phyloP scores from a whole-genome alignment of 2,113 vertebrate species.

The Cranoglanis bouderius region DNA sequence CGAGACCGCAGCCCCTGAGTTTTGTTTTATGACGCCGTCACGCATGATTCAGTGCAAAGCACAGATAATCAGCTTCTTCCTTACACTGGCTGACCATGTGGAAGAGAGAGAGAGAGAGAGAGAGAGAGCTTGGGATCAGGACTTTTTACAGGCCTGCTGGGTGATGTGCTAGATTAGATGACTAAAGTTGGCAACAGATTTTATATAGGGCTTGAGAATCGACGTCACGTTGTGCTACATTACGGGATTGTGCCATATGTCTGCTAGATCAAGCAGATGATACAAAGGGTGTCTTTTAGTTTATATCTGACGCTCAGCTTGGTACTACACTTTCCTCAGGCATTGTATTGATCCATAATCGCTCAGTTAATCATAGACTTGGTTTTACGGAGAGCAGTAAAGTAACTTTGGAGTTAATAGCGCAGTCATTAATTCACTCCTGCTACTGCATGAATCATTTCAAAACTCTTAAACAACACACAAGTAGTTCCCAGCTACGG shows the following conservation, averaged over 20 bases:
- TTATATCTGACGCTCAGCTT: not conserved
- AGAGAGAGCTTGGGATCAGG: not conserved
- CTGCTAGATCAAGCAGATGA: not conserved
- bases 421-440: not conserved
- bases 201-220: not conserved
- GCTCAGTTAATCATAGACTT: not conserved
- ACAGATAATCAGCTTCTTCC: slow-evolving; percentile 11
- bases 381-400: not conserved
- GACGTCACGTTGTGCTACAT: not conserved
- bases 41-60: not conserved
- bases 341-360: not conserved
- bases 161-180: slow-evolving; percentile 20
- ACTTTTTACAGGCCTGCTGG: slow-evolving; percentile 13
- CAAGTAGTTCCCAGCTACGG: not conserved
- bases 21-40: slow-evolving; percentile 13
- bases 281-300: not conserved
- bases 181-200: slow-evolving; percentile 20
- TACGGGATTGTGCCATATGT: not conserved
- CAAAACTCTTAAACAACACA: not conserved
- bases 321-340: not conserved
- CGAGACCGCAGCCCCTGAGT: not conserved
- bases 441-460: not conserved
- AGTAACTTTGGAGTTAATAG: not conserved
- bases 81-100: slow-evolving; percentile 17
- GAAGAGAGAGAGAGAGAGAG: not conserved